phyloP scores from a whole-genome alignment of 2,888 invertebrate species.

The Stomorhina lunata region DNA sequence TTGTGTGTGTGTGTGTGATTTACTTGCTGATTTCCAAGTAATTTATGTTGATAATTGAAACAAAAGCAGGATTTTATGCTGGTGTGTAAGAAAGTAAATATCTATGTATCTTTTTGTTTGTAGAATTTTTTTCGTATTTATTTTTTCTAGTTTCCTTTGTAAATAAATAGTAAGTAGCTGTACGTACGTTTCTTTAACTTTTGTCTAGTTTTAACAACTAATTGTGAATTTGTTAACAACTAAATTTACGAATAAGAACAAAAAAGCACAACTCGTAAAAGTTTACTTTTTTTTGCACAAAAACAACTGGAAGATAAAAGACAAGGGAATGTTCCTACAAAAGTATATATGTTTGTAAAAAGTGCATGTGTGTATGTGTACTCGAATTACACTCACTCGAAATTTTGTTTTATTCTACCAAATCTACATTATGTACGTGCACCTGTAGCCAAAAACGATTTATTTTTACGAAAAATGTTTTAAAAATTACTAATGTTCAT shows the following conservation, averaged over 20 bases:
- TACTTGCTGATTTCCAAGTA: conserved; percentile 51
- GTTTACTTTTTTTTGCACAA: not conserved
- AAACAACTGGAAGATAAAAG: not conserved
- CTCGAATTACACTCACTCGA: not conserved
- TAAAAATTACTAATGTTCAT: not conserved
- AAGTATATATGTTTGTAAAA: not conserved
- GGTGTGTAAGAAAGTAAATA: not conserved
- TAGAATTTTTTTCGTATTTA: not conserved
- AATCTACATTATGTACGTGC: conserved; percentile 31
- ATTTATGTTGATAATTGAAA: conserved; percentile 59
- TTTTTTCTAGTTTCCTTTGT: conserved; percentile 1
- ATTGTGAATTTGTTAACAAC: conserved; percentile 64
- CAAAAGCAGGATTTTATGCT: conserved; percentile 23
- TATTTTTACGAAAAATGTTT: conserved; percentile 21
- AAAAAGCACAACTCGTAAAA: not conserved
- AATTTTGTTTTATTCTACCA: conserved; percentile 2
- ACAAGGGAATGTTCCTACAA: not conserved
- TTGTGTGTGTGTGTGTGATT: conserved; percentile 8
- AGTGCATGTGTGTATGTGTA: not conserved
- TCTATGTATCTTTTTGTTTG: conserved; percentile 4
- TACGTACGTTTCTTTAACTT: conserved; percentile 49
- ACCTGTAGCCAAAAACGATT: conserved; percentile 28
- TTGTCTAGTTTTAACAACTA: conserved; percentile 55
- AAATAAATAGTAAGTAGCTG: conserved; percentile 28
- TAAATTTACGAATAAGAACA: conserved; percentile 30